Evolutionary conservation across 2,888 invertebrate genomes (phyloP).

Genomic region (Coelogynopora nodosa): DNA sequence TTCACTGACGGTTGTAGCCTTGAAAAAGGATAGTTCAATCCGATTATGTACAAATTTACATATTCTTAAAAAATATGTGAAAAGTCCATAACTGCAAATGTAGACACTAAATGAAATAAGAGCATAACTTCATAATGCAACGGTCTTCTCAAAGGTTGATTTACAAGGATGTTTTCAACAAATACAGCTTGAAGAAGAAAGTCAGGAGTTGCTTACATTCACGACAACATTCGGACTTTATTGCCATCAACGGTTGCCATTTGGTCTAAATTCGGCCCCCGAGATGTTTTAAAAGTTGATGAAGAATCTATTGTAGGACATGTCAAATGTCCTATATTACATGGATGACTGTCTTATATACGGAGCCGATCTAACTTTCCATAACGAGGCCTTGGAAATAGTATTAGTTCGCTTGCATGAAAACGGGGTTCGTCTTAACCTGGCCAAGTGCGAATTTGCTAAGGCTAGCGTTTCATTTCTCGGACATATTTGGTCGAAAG

Average conservation of each 20-base stretch:
- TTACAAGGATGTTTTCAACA: neutral
- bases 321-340: neutral
- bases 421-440: neutral
- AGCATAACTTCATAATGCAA: constrained; percentile 1
- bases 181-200: constrained; percentile 19
- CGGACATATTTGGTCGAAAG: constrained; percentile 6
- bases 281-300: constrained; percentile 28
- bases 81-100: neutral
- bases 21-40: constrained; percentile 26
- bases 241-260: constrained; percentile 16
- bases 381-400: neutral
- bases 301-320: neutral
- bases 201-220: constrained; percentile 3
- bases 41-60: constrained; percentile 22
- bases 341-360: neutral
- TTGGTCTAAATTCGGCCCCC: constrained; percentile 35
- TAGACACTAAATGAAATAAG: neutral
- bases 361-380: too few relatives aligned
- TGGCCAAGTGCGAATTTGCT: neutral
- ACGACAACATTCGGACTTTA: constrained; percentile 8
- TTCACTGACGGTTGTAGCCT: constrained; percentile 11
- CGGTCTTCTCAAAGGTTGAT: constrained; percentile 31
- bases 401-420: neutral
- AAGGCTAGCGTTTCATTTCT: neutral
- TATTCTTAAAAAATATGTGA: constrained; percentile 1